Conservation (phyloP, 2,113 vertebrate species). For the Channa argus region DNA sequence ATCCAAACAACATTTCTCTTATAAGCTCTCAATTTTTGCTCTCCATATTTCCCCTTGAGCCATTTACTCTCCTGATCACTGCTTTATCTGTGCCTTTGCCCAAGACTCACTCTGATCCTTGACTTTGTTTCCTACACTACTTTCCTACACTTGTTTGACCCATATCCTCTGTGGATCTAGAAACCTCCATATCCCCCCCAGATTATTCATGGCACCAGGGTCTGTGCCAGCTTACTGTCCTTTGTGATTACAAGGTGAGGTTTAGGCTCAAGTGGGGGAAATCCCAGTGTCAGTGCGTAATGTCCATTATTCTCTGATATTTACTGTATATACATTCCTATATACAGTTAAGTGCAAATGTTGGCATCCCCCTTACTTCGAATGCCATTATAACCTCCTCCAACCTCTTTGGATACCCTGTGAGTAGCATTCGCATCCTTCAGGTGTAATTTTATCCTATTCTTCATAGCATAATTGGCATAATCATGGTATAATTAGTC, state of each 20-base stretch:
- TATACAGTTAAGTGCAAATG: no score
- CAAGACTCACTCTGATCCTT: slow-evolving; percentile 6
- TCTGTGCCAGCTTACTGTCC: background rate
- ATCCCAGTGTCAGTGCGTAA: slow-evolving; percentile 17
- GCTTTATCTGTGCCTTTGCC: slow-evolving; percentile 30
- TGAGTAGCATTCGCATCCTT: no score
- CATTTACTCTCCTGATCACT: background rate
- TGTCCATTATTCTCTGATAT: background rate
- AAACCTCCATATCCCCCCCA: slow-evolving; percentile 12
- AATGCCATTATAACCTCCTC: no score
- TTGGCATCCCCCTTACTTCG: no score
- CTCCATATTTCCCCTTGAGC: slow-evolving; percentile 24
- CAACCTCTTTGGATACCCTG: no score
- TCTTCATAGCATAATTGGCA: no score
- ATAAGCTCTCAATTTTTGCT: slow-evolving; percentile 29
- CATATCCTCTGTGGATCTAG: slow-evolving; percentile 19
- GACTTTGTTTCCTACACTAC: slow-evolving; percentile 24
- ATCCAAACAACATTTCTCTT: slow-evolving; percentile 25
- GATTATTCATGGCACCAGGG: slow-evolving; percentile 22
- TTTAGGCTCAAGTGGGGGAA: slow-evolving; percentile 8
- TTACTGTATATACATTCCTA: no score
- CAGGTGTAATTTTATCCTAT: no score
- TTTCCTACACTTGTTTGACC: slow-evolving; percentile 35
- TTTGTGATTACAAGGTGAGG: slow-evolving; percentile 12
- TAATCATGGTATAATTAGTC: no score